These are phyloP conservation scores for Caerostris darwini DNA, from an alignment of 1,140 invertebrate genomes.

Conservation along the genomic window DNA sequence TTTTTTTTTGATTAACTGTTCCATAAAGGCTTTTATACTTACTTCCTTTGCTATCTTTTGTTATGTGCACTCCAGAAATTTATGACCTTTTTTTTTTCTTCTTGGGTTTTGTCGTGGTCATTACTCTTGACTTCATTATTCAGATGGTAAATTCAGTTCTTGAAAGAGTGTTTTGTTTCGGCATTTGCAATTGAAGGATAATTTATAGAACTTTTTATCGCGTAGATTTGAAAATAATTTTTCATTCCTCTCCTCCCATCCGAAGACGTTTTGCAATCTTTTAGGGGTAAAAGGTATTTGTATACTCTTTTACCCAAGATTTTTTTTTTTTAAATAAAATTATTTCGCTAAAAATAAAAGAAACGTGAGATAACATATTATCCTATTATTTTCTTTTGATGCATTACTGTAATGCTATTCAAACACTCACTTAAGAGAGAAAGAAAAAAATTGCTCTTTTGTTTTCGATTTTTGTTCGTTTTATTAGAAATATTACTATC, in stretches of 20 bases:
- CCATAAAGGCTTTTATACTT: neutral
- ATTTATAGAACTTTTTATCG: conserved; percentile 4
- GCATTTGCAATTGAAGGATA: conserved; percentile 3
- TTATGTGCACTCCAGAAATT: neutral
- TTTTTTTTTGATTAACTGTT: neutral
- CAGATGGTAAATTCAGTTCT: neutral
- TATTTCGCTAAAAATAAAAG: neutral
- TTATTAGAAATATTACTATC: no score
- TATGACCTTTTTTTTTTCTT: neutral
- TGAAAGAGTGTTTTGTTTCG: conserved; percentile 1
- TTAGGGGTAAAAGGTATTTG: neutral
- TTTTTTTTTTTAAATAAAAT: no score
- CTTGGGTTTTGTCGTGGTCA: neutral
- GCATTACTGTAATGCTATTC: neutral
- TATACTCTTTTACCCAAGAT: neutral
- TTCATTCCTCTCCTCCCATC: neutral
- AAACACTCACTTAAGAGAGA: neutral
- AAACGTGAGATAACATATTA: neutral
- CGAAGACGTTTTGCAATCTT: neutral
- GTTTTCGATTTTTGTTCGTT: no score
- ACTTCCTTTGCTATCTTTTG: neutral
- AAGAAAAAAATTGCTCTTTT: no score
- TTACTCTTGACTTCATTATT: conserved; percentile 1
- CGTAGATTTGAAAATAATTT: neutral
- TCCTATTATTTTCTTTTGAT: neutral